Percentiles rank a stretch among this genome's conserved stretches.
phyloP scores from a whole-genome alignment of 2,113 vertebrate species.

The Leptocoma aspasia region DNA sequence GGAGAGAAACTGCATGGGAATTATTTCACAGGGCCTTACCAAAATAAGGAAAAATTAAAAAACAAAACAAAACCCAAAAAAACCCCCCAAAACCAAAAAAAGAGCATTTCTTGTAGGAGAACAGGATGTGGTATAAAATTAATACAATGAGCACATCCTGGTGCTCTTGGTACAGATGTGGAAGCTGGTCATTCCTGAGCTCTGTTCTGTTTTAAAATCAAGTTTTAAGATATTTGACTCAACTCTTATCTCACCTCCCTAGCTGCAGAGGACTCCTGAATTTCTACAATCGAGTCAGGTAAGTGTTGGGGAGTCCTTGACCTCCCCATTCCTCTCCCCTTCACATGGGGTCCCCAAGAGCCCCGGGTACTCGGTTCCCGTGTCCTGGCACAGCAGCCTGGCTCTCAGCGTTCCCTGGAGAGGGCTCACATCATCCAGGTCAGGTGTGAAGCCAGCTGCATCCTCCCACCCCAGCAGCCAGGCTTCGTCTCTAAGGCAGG shows the following conservation, averaged over 20 bases:
- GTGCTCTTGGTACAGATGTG: not conserved
- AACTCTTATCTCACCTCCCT: not conserved
- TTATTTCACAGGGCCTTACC: not conserved
- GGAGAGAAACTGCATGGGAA: not conserved
- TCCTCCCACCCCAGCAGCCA: not conserved
- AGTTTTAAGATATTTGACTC: not conserved
- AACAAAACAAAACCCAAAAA: too few relatives aligned
- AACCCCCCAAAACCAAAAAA: too few relatives aligned
- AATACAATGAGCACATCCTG: not conserved
- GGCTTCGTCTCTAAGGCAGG: not conserved
- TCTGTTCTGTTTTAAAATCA: not conserved
- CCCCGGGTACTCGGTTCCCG: fast-evolving
- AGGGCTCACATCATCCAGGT: not conserved
- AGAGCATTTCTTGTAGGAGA: not conserved
- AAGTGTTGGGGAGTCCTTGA: not conserved
- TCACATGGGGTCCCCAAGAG: fast-evolving
- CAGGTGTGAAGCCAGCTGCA: constrained; percentile 26
- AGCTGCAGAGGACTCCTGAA: not conserved
- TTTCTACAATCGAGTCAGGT: not conserved
- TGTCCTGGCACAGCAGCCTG: not conserved
- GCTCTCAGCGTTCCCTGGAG: not conserved
- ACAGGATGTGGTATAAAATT: not conserved
- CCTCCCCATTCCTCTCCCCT: not conserved
- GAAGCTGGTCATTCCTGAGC: not conserved
- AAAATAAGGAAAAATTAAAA: too few relatives aligned